Evolutionary conservation across 1,140 invertebrate genomes (phyloP).

Genomic region (Oreohelix idahoensis): DNA sequence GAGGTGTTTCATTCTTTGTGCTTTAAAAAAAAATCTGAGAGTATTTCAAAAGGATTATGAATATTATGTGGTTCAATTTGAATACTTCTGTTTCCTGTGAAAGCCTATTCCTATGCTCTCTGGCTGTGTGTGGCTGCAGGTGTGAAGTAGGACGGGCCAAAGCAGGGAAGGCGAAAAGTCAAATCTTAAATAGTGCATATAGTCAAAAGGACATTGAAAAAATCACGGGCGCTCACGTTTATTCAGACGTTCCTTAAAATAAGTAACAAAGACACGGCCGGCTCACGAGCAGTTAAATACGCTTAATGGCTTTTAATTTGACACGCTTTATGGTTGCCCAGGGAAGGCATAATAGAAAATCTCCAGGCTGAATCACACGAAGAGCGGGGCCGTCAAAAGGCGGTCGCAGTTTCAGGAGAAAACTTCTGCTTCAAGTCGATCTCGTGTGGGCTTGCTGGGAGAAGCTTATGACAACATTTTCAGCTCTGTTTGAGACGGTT

Average conservation of each 20-base stretch:
- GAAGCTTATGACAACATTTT: slow-evolving; percentile 45
- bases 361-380: background rate
- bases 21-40: background rate
- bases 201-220: slow-evolving; percentile 23
- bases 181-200: slow-evolving; percentile 15
- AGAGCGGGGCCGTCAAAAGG: slow-evolving; percentile 22
- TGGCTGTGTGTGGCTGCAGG: slow-evolving; percentile 24
- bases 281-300: slow-evolving; percentile 38
- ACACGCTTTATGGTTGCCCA: slow-evolving; percentile 42
- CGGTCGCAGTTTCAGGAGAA: background rate
- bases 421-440: slow-evolving; percentile 39
- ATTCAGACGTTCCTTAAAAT: background rate
- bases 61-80: slow-evolving; percentile 26
- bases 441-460: slow-evolving; percentile 19
- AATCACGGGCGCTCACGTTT: background rate
- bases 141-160: background rate
- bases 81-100: background rate
- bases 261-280: slow-evolving; percentile 33
- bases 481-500: slow-evolving; percentile 48
- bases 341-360: background rate
- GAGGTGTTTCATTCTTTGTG: background rate
- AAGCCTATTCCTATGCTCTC: background rate
- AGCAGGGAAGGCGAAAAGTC: slow-evolving; percentile 8
- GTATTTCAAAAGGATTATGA: slow-evolving; percentile 26
- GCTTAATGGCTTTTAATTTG: slow-evolving; percentile 49